Evolutionary conservation across 2,888 invertebrate genomes (phyloP).

Genomic region (Amphimallon solstitiale): DNA sequence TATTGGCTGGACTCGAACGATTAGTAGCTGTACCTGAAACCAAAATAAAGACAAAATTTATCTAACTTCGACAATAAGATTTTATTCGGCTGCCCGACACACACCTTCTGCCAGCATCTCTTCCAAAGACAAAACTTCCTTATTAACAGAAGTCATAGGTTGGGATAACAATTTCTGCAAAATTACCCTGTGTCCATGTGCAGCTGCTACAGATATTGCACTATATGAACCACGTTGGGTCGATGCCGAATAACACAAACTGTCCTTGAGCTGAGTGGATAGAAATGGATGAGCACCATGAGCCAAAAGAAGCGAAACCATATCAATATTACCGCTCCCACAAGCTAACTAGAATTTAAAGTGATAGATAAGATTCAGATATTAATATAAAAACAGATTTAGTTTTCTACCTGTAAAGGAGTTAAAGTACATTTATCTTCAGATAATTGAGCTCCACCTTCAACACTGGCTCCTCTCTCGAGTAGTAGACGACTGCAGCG

Average conservation of each 20-base stretch:
- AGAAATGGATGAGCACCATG: constrained; percentile 91
- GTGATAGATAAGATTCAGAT: background rate
- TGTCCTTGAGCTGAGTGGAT: constrained; percentile 84
- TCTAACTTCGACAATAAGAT: no score
- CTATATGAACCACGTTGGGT: constrained; percentile 89
- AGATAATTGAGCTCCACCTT: constrained; percentile 84
- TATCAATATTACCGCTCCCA: constrained; percentile 81
- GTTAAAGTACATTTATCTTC: constrained; percentile 90
- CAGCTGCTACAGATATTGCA: constrained; percentile 89
- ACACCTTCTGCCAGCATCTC: constrained; percentile 91
- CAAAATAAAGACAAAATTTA: background rate
- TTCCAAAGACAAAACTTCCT: constrained; percentile 85
- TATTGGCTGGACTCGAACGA: constrained; percentile 51
- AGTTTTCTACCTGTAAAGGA: constrained; percentile 76
- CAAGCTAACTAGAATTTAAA: constrained; percentile 72
- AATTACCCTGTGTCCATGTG: constrained; percentile 84
- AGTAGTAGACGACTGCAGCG: constrained; percentile 71
- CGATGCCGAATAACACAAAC: constrained; percentile 85
- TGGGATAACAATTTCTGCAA: constrained; percentile 82
- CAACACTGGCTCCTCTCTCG: constrained; percentile 84
- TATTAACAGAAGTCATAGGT: constrained; percentile 72
- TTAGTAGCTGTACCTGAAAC: constrained; percentile 51
- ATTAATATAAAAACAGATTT: background rate
- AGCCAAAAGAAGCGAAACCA: constrained; percentile 81
- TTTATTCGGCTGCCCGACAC: no score